Percentiles rank a stretch among this genome's conserved stretches.
Conservation (phyloP, 2,888 invertebrate species). For the Labia minor region DNA sequence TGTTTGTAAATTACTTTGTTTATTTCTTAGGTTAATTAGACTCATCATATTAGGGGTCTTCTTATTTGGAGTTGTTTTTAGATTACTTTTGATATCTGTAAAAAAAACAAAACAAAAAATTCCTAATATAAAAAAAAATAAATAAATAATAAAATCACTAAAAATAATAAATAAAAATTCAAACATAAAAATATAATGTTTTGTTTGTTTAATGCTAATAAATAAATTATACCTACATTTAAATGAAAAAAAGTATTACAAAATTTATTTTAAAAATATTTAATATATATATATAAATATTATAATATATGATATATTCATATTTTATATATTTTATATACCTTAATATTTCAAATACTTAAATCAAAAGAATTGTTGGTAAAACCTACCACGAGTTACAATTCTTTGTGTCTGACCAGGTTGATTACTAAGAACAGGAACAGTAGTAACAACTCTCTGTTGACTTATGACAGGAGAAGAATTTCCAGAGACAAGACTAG, state of each 20-base stretch:
- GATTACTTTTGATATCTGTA: slow-evolving; percentile 13
- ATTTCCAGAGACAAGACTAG: neutral
- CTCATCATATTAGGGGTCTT: neutral
- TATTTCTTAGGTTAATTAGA: neutral
- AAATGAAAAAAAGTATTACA: neutral
- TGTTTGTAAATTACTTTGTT: neutral
- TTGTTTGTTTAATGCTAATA: no score
- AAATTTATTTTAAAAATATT: no score
- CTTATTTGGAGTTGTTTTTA: neutral
- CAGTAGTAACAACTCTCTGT: slow-evolving; percentile 22
- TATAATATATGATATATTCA: no score
- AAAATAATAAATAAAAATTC: no score
- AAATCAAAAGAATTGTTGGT: no score
- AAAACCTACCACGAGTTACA: slow-evolving; percentile 20
- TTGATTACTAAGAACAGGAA: slow-evolving; percentile 21
- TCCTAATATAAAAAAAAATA: neutral
- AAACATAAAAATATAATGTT: no score
- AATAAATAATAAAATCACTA: neutral
- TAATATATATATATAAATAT: no score
- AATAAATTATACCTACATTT: neutral
- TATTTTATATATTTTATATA: no score
- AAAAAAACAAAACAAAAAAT: neutral
- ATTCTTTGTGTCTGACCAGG: slow-evolving; percentile 21
- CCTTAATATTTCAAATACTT: no score
- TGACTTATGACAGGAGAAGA: neutral